Evolutionary conservation across 2,888 invertebrate species (phyloP).

Genomic region (Calameuta idolon): DNA sequence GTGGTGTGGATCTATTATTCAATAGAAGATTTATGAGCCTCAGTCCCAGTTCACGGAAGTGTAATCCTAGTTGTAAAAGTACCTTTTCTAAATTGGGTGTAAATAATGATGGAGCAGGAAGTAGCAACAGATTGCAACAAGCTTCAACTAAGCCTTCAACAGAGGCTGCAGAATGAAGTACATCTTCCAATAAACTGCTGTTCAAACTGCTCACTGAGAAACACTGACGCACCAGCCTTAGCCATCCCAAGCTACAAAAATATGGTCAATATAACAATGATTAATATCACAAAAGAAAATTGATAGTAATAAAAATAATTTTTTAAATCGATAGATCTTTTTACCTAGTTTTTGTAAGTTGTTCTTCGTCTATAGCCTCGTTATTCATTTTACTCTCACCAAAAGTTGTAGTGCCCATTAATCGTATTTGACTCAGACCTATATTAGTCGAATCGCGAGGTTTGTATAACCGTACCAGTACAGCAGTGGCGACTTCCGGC

Average conservation of each 20-base stretch:
- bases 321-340: neutral
- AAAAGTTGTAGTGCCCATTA: conserved; percentile 89
- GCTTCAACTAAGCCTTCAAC: conserved; percentile 77
- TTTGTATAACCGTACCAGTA: conserved; percentile 83
- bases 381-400: conserved; percentile 66
- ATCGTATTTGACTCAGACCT: conserved; percentile 86
- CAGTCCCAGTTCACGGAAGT: conserved; percentile 73
- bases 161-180: conserved; percentile 74
- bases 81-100: conserved; percentile 76
- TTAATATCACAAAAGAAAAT: conserved; percentile 12
- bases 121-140: conserved; percentile 78
- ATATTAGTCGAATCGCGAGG: conserved; percentile 92
- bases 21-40: conserved; percentile 72
- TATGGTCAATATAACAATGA: conserved; percentile 13
- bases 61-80: conserved; percentile 76
- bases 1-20: conserved; percentile 68
- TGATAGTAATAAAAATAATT: conserved; percentile 7
- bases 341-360: conserved; percentile 69
- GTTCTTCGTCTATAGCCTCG: conserved; percentile 70
- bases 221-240: conserved; percentile 84
- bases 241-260: conserved; percentile 81
- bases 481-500: conserved; percentile 87
- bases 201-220: conserved; percentile 69
- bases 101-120: conserved; percentile 76
- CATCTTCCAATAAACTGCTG: conserved; percentile 63